Percentiles rank a stretch among this genome's conserved stretches.
These are phyloP conservation scores for Pangasius sanitwongsei DNA, from an alignment of 2,797 vertebrate genomes.

Conservation along the genomic window DNA sequence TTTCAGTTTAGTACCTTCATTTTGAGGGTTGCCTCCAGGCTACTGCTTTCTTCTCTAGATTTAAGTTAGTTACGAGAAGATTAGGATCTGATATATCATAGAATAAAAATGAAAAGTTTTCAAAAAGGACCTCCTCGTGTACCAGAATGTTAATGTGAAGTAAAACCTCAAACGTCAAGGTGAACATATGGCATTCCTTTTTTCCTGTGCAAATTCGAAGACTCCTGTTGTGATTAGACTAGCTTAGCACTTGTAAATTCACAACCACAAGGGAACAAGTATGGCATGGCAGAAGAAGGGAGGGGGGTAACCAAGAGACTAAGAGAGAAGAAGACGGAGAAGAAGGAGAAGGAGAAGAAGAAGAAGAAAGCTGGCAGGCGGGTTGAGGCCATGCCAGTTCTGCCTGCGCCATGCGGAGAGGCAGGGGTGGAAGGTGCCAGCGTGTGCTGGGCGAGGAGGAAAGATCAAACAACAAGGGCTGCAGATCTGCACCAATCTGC, in stretches of 20 bases:
- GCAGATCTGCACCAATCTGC: slow-evolving; percentile 86
- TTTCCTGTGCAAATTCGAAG: slow-evolving; percentile 64
- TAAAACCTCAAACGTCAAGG: slow-evolving; percentile 29
- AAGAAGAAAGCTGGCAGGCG: slow-evolving; percentile 78
- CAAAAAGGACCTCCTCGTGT: background rate
- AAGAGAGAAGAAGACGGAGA: slow-evolving; percentile 36
- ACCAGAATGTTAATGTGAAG: slow-evolving; percentile 19
- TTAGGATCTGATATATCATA: background rate
- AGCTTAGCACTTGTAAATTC: slow-evolving; percentile 77
- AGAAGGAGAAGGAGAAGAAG: slow-evolving; percentile 70
- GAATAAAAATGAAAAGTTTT: background rate
- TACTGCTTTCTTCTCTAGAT: background rate
- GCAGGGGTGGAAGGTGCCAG: slow-evolving; percentile 78
- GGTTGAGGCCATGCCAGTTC: slow-evolving; percentile 82
- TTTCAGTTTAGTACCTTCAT: no score
- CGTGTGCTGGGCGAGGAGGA: slow-evolving; percentile 82
- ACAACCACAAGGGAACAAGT: slow-evolving; percentile 77
- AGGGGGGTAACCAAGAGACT: slow-evolving; percentile 57
- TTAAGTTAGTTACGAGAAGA: background rate
- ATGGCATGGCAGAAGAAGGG: slow-evolving; percentile 69
- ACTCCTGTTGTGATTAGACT: slow-evolving; percentile 72
- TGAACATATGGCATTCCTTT: slow-evolving; percentile 33
- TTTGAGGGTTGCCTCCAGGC: no score
- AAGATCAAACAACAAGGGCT: slow-evolving; percentile 87
- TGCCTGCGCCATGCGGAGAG: slow-evolving; percentile 80